phyloP scores from a whole-genome alignment of 2,797 vertebrate species.

The Lates japonicus region DNA sequence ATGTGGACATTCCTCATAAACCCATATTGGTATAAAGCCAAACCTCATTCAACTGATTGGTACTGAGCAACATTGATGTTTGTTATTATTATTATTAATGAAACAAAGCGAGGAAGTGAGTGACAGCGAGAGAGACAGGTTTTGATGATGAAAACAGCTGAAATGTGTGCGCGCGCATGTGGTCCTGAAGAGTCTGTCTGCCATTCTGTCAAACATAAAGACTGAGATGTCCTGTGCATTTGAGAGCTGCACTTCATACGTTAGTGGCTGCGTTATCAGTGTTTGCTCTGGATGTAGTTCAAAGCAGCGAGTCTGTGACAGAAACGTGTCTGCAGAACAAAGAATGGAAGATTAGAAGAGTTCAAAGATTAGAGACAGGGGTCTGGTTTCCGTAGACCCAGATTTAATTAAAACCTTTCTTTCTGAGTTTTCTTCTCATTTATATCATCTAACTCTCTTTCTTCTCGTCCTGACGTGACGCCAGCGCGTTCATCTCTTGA shows the following conservation, averaged over 20 bases:
- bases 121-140: neutral
- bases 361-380: slow-evolving; percentile 25
- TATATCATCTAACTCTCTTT: slow-evolving; percentile 7
- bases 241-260: slow-evolving; percentile 44
- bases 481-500: slow-evolving; percentile 1
- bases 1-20: slow-evolving; percentile 18
- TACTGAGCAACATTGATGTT: neutral
- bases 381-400: slow-evolving; percentile 17
- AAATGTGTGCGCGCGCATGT: slow-evolving; percentile 15
- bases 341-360: slow-evolving; percentile 42
- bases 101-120: slow-evolving; percentile 8
- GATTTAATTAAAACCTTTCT: slow-evolving; percentile 54
- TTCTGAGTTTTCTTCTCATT: slow-evolving; percentile 11
- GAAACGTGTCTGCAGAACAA: slow-evolving; percentile 49
- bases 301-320: slow-evolving; percentile 43
- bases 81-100: no score
- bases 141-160: slow-evolving; percentile 40
- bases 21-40: slow-evolving; percentile 10
- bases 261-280: slow-evolving; percentile 54
- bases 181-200: slow-evolving; percentile 8
- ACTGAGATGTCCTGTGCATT: slow-evolving; percentile 30
- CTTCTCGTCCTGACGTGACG: slow-evolving; percentile 24
- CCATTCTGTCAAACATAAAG: slow-evolving; percentile 25
- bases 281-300: slow-evolving; percentile 66
- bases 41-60: slow-evolving; percentile 5